Conservation (phyloP, 2,113 vertebrate genomes). For the Zosterops lateralis region DNA sequence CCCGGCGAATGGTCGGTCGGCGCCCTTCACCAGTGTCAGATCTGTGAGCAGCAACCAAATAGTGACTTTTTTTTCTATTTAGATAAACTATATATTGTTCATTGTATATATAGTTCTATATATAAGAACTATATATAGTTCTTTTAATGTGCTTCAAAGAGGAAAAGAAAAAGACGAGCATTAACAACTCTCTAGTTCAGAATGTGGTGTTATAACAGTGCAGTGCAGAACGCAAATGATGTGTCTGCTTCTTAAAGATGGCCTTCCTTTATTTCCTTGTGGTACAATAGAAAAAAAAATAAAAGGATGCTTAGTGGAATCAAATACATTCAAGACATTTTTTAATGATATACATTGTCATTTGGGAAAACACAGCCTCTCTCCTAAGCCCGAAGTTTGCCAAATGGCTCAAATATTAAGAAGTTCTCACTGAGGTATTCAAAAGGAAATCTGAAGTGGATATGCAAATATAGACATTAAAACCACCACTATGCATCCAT, state of each 20-base stretch:
- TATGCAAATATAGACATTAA: background rate
- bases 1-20: conserved; percentile 88
- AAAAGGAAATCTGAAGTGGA: background rate
- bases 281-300: background rate
- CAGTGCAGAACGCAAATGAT: background rate
- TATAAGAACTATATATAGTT: background rate
- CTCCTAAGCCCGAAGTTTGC: background rate
- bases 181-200: background rate
- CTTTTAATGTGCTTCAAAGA: background rate
- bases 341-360: background rate
- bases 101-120: background rate
- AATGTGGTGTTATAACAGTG: background rate
- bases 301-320: background rate
- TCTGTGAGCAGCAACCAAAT: conserved; percentile 64
- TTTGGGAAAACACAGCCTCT: background rate
- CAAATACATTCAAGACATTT: background rate
- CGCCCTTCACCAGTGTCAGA: conserved; percentile 85
- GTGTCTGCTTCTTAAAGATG: background rate
- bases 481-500: background rate
- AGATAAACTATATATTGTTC: background rate
- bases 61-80: background rate
- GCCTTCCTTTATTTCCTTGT: background rate
- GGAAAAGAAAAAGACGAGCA: background rate
- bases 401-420: background rate
- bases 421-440: background rate